phyloP scores from a whole-genome alignment of 2,113 vertebrate genomes.

The Elanus axillaris region DNA sequence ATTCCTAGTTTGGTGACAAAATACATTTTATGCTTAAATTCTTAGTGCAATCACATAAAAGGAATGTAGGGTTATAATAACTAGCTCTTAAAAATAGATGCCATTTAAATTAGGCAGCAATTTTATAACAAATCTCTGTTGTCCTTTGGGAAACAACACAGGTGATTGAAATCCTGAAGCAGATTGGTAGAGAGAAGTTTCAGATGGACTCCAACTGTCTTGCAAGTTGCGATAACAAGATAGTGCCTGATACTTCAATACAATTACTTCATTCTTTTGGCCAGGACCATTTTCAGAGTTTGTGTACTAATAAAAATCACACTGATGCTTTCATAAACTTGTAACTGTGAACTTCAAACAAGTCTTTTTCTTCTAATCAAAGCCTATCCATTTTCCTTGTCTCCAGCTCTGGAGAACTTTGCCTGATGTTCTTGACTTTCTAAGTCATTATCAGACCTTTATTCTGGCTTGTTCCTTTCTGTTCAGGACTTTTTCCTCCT shows the following conservation, averaged over 20 bases:
- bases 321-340: not conserved
- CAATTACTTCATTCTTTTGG: not conserved
- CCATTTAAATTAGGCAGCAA: not conserved
- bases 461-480: not conserved
- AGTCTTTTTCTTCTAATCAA: not conserved
- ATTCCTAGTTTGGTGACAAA: not conserved
- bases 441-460: not conserved
- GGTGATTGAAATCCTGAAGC: not conserved
- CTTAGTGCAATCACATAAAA: not conserved
- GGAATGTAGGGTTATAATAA: not conserved
- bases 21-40: not conserved
- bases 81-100: not conserved
- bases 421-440: not conserved
- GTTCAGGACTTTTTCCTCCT: not conserved
- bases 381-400: not conserved
- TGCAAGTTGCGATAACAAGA: not conserved
- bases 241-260: accelerated
- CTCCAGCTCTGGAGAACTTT: not conserved
- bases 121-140: not conserved
- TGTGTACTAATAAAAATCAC: not conserved
- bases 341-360: not conserved
- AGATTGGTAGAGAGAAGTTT: not conserved
- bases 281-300: not conserved
- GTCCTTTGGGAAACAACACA: not conserved
- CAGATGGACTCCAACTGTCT: not conserved